Evolutionary conservation across 1,140 invertebrate species (phyloP).

Genomic region (Melitaea cinxia): DNA sequence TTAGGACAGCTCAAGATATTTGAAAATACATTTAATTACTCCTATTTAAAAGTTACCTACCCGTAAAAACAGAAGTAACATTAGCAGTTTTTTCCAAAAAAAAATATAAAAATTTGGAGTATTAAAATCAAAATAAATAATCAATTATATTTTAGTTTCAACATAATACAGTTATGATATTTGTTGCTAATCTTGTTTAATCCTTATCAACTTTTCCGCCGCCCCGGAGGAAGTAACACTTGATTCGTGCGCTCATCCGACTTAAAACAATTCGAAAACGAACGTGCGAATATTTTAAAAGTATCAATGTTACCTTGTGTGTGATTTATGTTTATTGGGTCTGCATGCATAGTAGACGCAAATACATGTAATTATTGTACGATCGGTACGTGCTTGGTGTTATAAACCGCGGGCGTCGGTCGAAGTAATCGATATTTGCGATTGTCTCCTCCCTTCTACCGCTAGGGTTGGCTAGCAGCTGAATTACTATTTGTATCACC

Average conservation of each 20-base stretch:
- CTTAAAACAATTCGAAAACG: conserved; percentile 11
- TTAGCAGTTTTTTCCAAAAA: too few species aligned
- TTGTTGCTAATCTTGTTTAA: neutral
- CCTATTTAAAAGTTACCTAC: too few species aligned
- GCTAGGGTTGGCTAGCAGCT: conserved; percentile 4
- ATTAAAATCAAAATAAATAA: too few species aligned
- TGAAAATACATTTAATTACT: too few species aligned
- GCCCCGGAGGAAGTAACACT: conserved; percentile 4
- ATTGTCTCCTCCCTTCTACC: conserved; percentile 46
- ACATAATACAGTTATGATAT: too few species aligned
- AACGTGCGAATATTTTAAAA: conserved; percentile 30
- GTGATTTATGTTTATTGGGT: conserved; percentile 38
- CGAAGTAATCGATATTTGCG: conserved; percentile 50
- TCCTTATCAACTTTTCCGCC: neutral
- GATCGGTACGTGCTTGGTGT: conserved; percentile 40
- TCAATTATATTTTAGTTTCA: too few species aligned
- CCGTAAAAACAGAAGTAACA: too few species aligned
- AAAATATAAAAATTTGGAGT: too few species aligned
- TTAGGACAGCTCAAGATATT: neutral
- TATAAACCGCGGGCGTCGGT: conserved; percentile 30
- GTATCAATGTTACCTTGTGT: conserved; percentile 19
- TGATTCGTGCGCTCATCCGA: conserved; percentile 4
- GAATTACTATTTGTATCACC: neutral
- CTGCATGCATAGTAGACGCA: conserved; percentile 34
- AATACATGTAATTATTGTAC: conserved; percentile 46